Evolutionary conservation across 2,888 invertebrate genomes (phyloP).

Genomic region (Callyntrura sp.): DNA sequence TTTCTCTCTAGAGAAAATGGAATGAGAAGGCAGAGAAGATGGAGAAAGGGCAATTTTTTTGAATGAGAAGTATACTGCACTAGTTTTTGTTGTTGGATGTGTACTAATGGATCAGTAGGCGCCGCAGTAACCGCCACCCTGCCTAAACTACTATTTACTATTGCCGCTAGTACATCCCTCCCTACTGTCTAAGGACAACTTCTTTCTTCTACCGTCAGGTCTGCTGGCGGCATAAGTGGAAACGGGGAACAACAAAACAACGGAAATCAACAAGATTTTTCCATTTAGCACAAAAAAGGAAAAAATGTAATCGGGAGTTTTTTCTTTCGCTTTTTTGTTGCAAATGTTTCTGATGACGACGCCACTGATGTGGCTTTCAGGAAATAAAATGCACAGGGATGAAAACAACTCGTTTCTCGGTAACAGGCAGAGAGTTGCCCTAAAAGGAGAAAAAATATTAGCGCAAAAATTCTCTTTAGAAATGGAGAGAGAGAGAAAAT

Average conservation of each 20-base stretch:
- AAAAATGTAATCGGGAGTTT: constrained; percentile 57
- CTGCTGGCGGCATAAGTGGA: background rate
- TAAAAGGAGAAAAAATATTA: constrained; percentile 21
- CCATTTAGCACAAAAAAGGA: constrained; percentile 51
- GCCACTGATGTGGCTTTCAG: constrained; percentile 1
- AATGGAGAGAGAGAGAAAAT: constrained; percentile 43
- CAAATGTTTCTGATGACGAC: background rate
- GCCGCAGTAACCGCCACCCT: background rate
- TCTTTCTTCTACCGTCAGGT: background rate
- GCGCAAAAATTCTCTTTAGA: background rate
- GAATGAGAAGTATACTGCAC: background rate
- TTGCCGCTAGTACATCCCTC: constrained; percentile 5
- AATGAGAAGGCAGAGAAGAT: background rate
- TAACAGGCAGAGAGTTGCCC: constrained; percentile 46
- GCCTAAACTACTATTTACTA: background rate
- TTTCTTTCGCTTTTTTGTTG: constrained; percentile 8
- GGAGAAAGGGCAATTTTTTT: background rate
- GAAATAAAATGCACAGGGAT: background rate
- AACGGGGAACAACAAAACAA: constrained; percentile 22
- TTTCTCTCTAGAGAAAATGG: constrained; percentile 31
- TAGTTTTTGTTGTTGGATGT: constrained; percentile 33
- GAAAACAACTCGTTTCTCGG: background rate
- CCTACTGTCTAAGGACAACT: background rate
- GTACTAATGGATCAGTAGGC: constrained; percentile 51
- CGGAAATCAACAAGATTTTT: constrained; percentile 70